Conservation (phyloP, 1,140 invertebrate species). For the Brachionus sp. region DNA sequence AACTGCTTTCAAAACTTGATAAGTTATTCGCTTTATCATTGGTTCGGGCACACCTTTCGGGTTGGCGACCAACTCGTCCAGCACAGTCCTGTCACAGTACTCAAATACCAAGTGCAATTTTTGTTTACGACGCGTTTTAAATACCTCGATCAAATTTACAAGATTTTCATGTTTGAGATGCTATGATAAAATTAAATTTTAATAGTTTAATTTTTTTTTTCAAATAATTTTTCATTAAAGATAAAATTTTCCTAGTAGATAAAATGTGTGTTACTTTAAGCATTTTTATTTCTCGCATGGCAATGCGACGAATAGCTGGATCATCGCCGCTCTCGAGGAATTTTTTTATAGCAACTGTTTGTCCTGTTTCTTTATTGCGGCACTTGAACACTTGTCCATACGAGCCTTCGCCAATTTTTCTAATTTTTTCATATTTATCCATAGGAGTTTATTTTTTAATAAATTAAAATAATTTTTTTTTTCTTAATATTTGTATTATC, state of each 20-base stretch:
- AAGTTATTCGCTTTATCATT: conserved; percentile 83
- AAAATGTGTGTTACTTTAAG: conserved; percentile 71
- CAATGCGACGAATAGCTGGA: conserved; percentile 95
- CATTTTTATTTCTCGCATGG: conserved; percentile 90
- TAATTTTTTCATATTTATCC: conserved; percentile 96
- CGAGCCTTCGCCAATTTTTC: conserved; percentile 92
- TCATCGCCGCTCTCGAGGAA: conserved; percentile 98
- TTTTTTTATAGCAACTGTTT: conserved; percentile 95
- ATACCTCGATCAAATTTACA: conserved; percentile 95
- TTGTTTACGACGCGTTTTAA: conserved; percentile 75
- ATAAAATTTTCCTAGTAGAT: background rate
- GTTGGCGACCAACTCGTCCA: conserved; percentile 90
- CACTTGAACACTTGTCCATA: conserved; percentile 99
- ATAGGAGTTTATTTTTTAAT: conserved; percentile 62
- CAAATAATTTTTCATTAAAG: background rate
- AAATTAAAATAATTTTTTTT: background rate
- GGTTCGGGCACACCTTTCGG: conserved; percentile 77
- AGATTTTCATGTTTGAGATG: conserved; percentile 97
- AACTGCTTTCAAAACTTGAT: conserved; percentile 89
- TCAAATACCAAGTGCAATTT: conserved; percentile 97
- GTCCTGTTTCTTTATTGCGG: conserved; percentile 87
- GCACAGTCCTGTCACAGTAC: conserved; percentile 91
- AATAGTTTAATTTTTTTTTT: background rate
- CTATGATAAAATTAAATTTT: conserved; percentile 61
- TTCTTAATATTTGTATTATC: background rate